These are phyloP conservation scores for Apotomis capreana DNA, from an alignment of 2,888 invertebrate species.

Conservation along the genomic window DNA sequence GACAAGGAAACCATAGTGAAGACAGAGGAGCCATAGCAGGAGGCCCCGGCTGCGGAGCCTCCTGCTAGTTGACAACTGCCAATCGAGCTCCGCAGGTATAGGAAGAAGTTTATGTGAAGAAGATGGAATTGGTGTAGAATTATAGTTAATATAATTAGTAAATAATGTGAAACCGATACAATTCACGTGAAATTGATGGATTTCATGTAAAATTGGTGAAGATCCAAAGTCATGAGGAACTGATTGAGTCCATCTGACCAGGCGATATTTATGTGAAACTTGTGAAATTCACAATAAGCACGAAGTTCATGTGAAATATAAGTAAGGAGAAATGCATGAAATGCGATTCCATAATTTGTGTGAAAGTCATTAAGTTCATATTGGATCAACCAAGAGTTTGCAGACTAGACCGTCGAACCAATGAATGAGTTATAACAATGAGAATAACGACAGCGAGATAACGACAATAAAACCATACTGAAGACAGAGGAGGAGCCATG, in stretches of 20 bases:
- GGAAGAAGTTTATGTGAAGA: slow-evolving; percentile 51
- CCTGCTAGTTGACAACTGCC: slow-evolving; percentile 63
- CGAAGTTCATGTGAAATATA: no score
- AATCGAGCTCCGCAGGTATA: slow-evolving; percentile 51
- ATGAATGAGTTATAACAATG: slow-evolving; percentile 95
- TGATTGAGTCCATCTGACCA: no score
- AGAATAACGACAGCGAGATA: slow-evolving; percentile 95
- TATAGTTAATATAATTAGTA: neutral
- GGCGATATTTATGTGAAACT: no score
- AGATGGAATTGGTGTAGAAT: no score
- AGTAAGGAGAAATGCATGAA: no score
- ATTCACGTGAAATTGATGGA: no score
- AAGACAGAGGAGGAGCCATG: slow-evolving; percentile 54
- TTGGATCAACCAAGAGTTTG: slow-evolving; percentile 88
- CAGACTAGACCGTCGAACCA: slow-evolving; percentile 87
- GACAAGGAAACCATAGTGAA: slow-evolving; percentile 86
- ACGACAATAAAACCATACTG: slow-evolving; percentile 86
- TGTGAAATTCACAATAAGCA: no score
- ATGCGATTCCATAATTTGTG: no score
- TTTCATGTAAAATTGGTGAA: no score
- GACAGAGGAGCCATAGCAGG: slow-evolving; percentile 75
- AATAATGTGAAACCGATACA: neutral
- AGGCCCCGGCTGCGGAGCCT: slow-evolving; percentile 59
- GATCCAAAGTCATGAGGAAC: no score
- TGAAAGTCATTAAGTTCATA: no score